These are phyloP conservation scores for Caenorhabditis sp. DNA, from an alignment of 2,888 invertebrate genomes.

Conservation along the genomic window DNA sequence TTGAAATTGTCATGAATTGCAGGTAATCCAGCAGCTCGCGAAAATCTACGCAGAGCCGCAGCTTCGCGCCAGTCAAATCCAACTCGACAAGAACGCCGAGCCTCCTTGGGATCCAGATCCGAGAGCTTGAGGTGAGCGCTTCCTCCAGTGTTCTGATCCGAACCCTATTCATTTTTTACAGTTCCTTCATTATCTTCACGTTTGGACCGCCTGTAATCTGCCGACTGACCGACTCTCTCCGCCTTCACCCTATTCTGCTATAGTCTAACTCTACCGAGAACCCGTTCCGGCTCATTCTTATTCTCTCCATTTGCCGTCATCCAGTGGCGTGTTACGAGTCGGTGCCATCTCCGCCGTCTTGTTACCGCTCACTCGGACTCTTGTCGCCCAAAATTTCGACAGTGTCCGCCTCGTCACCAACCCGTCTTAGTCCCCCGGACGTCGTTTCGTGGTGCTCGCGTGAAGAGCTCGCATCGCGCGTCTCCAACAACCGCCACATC, in stretches of 20 bases:
- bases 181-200: neutral
- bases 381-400: constrained; percentile 37
- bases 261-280: neutral
- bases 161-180: constrained; percentile 6
- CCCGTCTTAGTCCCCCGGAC: constrained; percentile 57
- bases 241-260: constrained; percentile 6
- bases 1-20: neutral
- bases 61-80: constrained; percentile 63
- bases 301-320: neutral
- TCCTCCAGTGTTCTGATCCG: neutral
- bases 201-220: neutral
- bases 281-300: neutral
- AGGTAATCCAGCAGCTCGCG: constrained; percentile 50
- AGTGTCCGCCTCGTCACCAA: constrained; percentile 27
- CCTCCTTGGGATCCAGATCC: constrained; percentile 74
- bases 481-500: constrained; percentile 58
- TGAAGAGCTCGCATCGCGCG: constrained; percentile 61
- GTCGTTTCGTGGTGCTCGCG: constrained; percentile 57
- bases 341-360: constrained; percentile 21
- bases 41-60: constrained; percentile 60
- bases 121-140: constrained; percentile 58
- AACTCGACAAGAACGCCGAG: constrained; percentile 72
- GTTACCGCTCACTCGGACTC: constrained; percentile 15
- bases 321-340: constrained; percentile 21
- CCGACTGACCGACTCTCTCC: constrained; percentile 38